These are phyloP conservation scores for Achatina immaculata DNA, from an alignment of 1,140 invertebrate species.

Conservation along the genomic window DNA sequence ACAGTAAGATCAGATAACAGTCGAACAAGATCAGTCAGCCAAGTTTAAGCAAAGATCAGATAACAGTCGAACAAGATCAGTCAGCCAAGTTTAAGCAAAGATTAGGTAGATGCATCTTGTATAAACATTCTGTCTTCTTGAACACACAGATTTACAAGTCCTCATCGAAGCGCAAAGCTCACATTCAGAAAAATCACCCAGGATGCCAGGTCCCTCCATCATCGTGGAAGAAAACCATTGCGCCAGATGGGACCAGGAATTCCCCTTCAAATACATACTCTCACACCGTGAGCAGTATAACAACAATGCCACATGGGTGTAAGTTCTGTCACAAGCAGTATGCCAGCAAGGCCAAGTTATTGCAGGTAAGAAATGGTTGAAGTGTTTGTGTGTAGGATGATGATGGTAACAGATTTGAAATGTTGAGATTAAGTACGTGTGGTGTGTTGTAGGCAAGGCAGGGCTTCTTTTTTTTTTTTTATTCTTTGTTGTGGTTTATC, in stretches of 20 bases:
- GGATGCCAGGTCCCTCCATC: conserved; percentile 79
- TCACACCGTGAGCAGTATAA: conserved; percentile 73
- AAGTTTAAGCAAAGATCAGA: too few species aligned
- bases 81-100: too few species aligned
- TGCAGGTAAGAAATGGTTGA: conserved; percentile 71
- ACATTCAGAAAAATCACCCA: conserved; percentile 89
- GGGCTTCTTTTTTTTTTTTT: too few species aligned
- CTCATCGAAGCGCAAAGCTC: conserved; percentile 86
- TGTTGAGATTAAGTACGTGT: too few species aligned
- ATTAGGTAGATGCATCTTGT: too few species aligned
- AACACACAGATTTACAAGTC: conserved; percentile 84
- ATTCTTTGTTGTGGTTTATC: too few species aligned
- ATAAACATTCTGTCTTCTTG: too few species aligned
- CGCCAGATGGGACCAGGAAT: not conserved
- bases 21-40: too few species aligned
- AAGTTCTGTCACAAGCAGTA: conserved; percentile 89
- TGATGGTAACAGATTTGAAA: not conserved
- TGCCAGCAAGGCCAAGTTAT: conserved; percentile 82
- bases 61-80: too few species aligned
- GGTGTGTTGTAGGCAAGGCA: too few species aligned
- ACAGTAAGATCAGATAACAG: too few species aligned
- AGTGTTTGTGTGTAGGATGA: not conserved
- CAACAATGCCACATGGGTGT: conserved; percentile 82
- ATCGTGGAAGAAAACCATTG: conserved; percentile 63
- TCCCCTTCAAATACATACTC: conserved; percentile 4